phyloP scores from a whole-genome alignment of 64 coral and sea anemone genomes.

The Hydrozoanthus tunicans region DNA sequence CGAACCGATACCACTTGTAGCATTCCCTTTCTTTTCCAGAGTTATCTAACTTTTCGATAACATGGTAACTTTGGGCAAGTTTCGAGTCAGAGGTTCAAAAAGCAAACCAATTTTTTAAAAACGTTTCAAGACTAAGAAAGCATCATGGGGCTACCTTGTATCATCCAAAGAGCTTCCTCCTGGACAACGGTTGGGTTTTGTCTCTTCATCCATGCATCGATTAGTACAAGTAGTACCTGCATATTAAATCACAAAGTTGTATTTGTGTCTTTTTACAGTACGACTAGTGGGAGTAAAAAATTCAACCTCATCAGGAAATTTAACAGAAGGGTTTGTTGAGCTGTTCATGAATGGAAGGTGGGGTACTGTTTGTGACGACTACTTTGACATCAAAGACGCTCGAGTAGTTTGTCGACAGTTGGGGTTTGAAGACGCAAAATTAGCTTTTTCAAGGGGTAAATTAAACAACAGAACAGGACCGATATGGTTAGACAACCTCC shows the following conservation, averaged over 20 bases:
- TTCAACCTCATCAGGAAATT: conserved; percentile 30
- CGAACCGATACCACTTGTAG: too few species aligned
- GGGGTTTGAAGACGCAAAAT: conserved; percentile 48
- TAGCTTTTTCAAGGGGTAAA: neutral
- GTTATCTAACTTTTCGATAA: too few species aligned
- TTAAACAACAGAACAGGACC: neutral
- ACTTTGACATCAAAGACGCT: conserved; percentile 63
- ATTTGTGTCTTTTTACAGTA: neutral
- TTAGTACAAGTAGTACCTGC: neutral
- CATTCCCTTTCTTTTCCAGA: too few species aligned
- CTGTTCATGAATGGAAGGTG: conserved; percentile 53
- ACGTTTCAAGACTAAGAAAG: too few species aligned
- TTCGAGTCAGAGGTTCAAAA: too few species aligned
- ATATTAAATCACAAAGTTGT: neutral
- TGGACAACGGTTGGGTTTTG: too few species aligned
- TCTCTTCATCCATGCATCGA: too few species aligned
- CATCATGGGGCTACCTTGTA: too few species aligned
- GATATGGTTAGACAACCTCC: conserved; percentile 65
- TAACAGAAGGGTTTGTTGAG: conserved; percentile 65
- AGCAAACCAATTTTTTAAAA: too few species aligned
- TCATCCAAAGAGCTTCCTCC: too few species aligned
- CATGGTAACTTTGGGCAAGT: too few species aligned
- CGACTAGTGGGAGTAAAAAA: conserved; percentile 16
- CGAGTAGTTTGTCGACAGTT: conserved; percentile 68
- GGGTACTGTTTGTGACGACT: conserved; percentile 80